Conservation (phyloP, 2,113 vertebrate genomes). For the Zapornia atra region DNA sequence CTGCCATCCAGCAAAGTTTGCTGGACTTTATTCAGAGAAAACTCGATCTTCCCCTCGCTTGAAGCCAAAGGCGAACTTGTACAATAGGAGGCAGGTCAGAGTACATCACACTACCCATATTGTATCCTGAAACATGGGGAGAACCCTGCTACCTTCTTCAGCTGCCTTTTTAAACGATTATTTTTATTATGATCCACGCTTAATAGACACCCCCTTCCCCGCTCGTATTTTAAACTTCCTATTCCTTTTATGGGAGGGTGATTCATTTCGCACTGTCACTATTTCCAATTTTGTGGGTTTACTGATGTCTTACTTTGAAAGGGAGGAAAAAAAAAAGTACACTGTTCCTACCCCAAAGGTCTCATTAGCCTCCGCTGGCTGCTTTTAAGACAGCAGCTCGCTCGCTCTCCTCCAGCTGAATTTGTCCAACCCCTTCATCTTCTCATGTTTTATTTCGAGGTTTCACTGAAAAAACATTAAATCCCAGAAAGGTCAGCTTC, state of each 20-base stretch:
- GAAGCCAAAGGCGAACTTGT: not conserved
- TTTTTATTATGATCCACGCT: constrained; percentile 25
- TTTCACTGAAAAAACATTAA: not conserved
- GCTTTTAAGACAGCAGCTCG: constrained; percentile 57
- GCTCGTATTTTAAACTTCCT: constrained; percentile 62
- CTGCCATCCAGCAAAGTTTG: constrained; percentile 38
- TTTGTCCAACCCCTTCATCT: constrained; percentile 48
- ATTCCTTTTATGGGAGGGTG: constrained; percentile 53
- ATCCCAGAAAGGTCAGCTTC: not conserved
- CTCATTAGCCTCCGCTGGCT: constrained; percentile 52
- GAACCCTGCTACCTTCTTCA: not conserved
- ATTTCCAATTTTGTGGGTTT: constrained; percentile 67
- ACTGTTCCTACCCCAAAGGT: constrained; percentile 39
- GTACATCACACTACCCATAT: not conserved
- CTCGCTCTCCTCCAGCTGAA: constrained; percentile 25
- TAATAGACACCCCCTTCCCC: constrained; percentile 63
- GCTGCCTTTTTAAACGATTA: not conserved
- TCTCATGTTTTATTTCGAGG: constrained; percentile 30
- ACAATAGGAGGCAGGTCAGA: constrained; percentile 47
- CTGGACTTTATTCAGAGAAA: constrained; percentile 24
- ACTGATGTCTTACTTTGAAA: constrained; percentile 59
- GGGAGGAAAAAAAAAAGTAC: not conserved
- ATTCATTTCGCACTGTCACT: constrained; percentile 71
- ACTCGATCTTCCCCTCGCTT: not conserved
- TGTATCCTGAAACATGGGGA: constrained; percentile 3